These are phyloP conservation scores for Aleiodes alternator DNA, from an alignment of 2,888 invertebrate species.

Conservation along the genomic window DNA sequence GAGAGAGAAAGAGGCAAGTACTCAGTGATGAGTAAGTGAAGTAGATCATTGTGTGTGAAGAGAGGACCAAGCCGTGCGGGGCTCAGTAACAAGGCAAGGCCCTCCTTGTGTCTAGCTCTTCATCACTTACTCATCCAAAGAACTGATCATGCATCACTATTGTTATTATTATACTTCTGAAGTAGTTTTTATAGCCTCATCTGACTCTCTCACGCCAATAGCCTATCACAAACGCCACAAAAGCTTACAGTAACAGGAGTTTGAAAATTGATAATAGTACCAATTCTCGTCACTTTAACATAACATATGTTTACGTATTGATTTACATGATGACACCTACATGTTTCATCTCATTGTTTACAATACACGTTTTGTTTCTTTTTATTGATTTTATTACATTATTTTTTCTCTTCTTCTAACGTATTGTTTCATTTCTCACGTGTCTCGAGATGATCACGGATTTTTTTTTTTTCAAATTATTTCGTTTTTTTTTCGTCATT, in stretches of 20 bases:
- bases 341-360: constrained; percentile 5
- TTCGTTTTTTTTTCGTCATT: constrained; percentile 46
- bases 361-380: constrained; percentile 3
- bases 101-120: constrained; percentile 50
- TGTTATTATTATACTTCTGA: not conserved
- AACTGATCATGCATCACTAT: constrained; percentile 17
- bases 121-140: constrained; percentile 41
- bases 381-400: not conserved
- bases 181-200: too few species aligned
- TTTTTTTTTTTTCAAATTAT: constrained; percentile 46
- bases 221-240: not conserved
- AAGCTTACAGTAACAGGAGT: constrained; percentile 18
- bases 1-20: constrained; percentile 40
- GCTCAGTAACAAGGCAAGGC: constrained; percentile 54
- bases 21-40: constrained; percentile 39
- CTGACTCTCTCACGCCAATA: too few species aligned
- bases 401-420: not conserved
- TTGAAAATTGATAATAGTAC: constrained; percentile 9
- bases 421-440: constrained; percentile 4
- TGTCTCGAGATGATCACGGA: constrained; percentile 43
- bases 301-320: constrained; percentile 11
- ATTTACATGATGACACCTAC: constrained; percentile 25
- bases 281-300: constrained; percentile 18
- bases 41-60: constrained; percentile 41
- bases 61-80: constrained; percentile 51